These are phyloP conservation scores for Agelaius phoeniceus DNA, from an alignment of 2,113 vertebrate genomes.

Conservation along the genomic window DNA sequence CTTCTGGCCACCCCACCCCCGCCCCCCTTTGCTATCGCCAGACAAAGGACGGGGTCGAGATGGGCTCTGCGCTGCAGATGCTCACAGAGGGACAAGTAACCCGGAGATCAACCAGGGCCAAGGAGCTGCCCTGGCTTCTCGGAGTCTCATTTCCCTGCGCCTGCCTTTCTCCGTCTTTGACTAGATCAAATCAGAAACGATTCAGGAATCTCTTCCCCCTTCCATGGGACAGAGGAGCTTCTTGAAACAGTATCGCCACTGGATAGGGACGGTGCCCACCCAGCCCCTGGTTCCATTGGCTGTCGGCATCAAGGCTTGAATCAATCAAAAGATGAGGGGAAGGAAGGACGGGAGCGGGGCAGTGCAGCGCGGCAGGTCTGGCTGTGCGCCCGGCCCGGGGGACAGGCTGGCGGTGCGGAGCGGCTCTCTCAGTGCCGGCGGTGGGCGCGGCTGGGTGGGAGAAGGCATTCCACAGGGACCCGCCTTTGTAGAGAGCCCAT, in stretches of 20 bases:
- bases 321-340: background rate
- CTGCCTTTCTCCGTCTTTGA: background rate
- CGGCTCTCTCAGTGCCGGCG: background rate
- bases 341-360: background rate
- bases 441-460: background rate
- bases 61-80: constrained; percentile 14
- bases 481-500: background rate
- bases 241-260: background rate
- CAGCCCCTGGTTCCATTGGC: background rate
- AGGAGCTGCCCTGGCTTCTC: background rate
- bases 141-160: background rate
- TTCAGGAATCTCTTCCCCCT: background rate
- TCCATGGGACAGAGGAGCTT: background rate
- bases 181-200: background rate
- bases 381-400: background rate
- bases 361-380: background rate
- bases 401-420: background rate
- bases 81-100: background rate
- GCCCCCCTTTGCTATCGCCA: background rate
- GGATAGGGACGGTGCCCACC: background rate
- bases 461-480: background rate
- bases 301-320: background rate
- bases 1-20: background rate
- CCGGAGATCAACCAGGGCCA: background rate
- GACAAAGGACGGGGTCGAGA: background rate